Evolutionary conservation across 1,140 invertebrate genomes (phyloP), one percentile per base, ranked within the genome.

Genomic region (Drosophila ercepeae): DNA sequence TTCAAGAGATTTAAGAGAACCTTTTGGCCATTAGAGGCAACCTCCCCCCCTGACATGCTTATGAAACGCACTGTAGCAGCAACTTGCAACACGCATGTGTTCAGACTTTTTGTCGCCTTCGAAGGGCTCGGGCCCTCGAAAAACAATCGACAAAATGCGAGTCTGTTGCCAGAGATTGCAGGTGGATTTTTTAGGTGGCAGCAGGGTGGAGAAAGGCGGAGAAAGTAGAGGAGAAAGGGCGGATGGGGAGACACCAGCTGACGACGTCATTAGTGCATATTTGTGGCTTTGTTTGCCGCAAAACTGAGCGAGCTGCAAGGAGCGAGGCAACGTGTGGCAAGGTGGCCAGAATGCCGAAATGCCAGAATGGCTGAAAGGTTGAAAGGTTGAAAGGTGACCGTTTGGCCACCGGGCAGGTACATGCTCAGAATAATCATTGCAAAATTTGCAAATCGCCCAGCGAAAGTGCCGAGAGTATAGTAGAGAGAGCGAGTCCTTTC

Each of bases 251-350:
- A 27, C 59, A 52, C 34, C 64, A 68, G 64, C 64, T 68, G 76
- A 79, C 79, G 81, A 84, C 76, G 77, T 89, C 86, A 89, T 89
- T 89, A 89, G 88, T 89, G 86, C 86, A 86, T 89, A 89, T 89
- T 89, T 89, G 86, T 89, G 88, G 86, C 82, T 88, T 88, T 88
- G 78, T 89, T 89, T 89, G 82, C 86, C 88, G 58, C 86, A 89
- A 68, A 67, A 89, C 75, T 71, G 77, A 74, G 73, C 58, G 72
- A 70, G 57, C 53, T 34, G 42, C 61, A 59, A 42, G 5, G 34
- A 11, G 8, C 23, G 41, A 23, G 21, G 21, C 21, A n/a, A 29
- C 27, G 27, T 29, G 27, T 42, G 50, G 50, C 52, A 18, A 53
- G 50, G 39, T 23, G n/a, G 39, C 48, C 16, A 7, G 53, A 34